Conservation (phyloP, 2,888 invertebrate genomes). For the Andrena flavipes region DNA sequence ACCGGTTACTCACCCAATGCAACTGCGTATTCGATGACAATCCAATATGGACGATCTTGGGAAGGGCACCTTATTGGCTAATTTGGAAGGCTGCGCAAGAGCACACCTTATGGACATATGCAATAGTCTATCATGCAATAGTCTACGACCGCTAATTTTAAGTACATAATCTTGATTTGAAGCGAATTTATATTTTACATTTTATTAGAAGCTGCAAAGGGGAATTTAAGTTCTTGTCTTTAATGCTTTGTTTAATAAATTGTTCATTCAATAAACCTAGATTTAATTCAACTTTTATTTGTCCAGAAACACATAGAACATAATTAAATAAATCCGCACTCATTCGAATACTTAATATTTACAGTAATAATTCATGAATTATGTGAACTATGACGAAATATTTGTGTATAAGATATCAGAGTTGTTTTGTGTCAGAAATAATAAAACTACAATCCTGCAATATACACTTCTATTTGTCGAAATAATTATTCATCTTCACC, state of each 20-base stretch:
- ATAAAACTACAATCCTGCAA: slow-evolving; percentile 1
- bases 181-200: too few species aligned
- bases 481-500: slow-evolving; percentile 7
- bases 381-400: not conserved
- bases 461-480: not conserved
- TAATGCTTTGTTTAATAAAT: not conserved
- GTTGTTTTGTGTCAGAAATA: not conserved
- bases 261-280: slow-evolving; percentile 1
- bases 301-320: not conserved
- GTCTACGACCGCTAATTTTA: not conserved
- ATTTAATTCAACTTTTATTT: not conserved
- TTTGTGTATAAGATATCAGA: not conserved
- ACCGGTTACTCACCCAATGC: too few species aligned
- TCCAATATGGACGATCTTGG: too few species aligned
- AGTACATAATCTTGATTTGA: not conserved
- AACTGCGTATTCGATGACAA: too few species aligned
- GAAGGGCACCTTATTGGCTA: too few species aligned
- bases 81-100: too few species aligned
- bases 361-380: not conserved
- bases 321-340: not conserved
- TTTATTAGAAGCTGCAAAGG: not conserved
- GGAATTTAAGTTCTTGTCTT: not conserved
- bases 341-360: slow-evolving; percentile 8
- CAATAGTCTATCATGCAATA: too few species aligned
- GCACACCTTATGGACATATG: too few species aligned